phyloP scores from a whole-genome alignment of 2,113 vertebrate species.

The Chlamydotis undulata region DNA sequence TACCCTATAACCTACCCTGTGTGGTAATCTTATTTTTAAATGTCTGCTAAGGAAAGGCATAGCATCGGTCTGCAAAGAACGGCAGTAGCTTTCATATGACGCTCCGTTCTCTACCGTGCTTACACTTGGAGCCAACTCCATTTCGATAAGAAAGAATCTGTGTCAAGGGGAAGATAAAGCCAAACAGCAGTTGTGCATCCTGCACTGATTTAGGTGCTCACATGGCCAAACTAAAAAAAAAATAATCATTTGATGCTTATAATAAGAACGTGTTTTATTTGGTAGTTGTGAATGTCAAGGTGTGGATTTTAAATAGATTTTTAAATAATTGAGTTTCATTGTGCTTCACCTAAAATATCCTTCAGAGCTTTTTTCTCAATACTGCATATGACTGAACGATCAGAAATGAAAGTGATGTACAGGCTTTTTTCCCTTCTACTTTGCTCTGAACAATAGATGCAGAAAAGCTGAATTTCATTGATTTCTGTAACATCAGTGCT shows the following conservation, averaged over 20 bases:
- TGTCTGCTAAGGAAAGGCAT: neutral
- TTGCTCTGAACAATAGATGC: conserved; percentile 17
- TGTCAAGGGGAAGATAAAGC: neutral
- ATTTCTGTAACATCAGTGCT: conserved; percentile 40
- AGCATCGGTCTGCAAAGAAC: neutral
- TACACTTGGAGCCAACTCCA: neutral
- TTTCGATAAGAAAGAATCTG: neutral
- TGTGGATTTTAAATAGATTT: neutral
- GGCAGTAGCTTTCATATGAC: neutral
- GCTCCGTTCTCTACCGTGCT: neutral
- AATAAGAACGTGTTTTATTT: neutral
- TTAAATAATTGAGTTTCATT: neutral
- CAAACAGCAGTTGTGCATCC: neutral
- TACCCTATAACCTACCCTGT: neutral
- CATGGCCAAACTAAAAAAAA: neutral
- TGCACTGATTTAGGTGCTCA: neutral
- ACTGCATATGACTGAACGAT: rapidly evolving
- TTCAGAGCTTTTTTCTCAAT: neutral
- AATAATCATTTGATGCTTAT: neutral
- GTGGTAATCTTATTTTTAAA: neutral
- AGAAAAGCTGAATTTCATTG: conserved; percentile 62
- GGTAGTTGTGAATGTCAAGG: neutral
- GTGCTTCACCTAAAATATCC: neutral
- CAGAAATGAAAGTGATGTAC: neutral
- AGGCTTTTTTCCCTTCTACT: neutral